Percentiles rank a stretch among this genome's conserved stretches.
Evolutionary conservation across 2,797 vertebrate species (phyloP).

Genomic region (Peromyscus eremicus): DNA sequence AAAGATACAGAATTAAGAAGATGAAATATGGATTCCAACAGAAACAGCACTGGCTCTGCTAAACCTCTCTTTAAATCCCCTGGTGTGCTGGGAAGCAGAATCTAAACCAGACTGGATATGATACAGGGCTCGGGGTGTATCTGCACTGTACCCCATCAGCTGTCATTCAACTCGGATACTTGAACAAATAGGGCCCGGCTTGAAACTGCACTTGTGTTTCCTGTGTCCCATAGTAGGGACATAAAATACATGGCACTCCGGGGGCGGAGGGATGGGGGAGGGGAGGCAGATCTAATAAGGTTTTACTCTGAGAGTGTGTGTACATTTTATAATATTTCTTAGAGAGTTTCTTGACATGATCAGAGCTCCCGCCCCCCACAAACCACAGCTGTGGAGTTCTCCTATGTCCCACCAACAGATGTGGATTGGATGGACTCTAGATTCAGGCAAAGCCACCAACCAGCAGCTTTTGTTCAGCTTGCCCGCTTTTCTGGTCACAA

Average conservation of each 20-base stretch:
- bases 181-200: background rate
- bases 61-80: slow-evolving; percentile 39
- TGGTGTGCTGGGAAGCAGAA: slow-evolving; percentile 10
- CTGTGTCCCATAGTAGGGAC: background rate
- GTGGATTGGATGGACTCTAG: background rate
- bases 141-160: background rate
- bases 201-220: background rate
- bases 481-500: background rate
- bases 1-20: slow-evolving; percentile 53
- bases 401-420: background rate
- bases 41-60: slow-evolving; percentile 36
- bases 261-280: background rate
- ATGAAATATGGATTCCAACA: slow-evolving; percentile 60
- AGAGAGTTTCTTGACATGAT: background rate
- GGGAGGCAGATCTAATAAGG: background rate
- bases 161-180: background rate
- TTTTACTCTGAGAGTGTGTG: background rate
- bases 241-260: background rate
- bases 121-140: background rate
- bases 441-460: background rate
- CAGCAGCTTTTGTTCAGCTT: fast-evolving
- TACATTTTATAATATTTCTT: background rate
- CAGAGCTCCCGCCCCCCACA: background rate
- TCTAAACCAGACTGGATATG: slow-evolving; percentile 28
- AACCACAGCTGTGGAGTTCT: background rate